Evolutionary conservation across 35 echinoderm and acorn worm genomes (phyloP).

Genomic region (Apostichopus japonicus): DNA sequence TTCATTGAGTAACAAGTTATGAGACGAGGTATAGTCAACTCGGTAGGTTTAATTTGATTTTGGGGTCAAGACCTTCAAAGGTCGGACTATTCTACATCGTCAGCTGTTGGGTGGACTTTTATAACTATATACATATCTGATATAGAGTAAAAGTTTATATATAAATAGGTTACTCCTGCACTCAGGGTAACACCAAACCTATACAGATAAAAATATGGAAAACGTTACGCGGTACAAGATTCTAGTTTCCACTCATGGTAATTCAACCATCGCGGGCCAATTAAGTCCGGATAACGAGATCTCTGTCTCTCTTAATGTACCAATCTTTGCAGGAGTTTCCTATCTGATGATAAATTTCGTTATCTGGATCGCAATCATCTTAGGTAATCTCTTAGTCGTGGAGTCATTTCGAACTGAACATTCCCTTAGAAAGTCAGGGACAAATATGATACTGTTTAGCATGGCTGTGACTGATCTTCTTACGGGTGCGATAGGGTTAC

Average conservation of each 20-base stretch:
- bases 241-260: background rate
- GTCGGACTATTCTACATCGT: no score
- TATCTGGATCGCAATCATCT: conserved; percentile 25
- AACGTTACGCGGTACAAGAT: background rate
- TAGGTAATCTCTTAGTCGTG: conserved; percentile 22
- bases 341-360: background rate
- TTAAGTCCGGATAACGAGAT: background rate
- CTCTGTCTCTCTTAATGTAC: background rate
- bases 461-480: conserved; percentile 34
- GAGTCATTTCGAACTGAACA: conserved; percentile 4
- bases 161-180: no score
- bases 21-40: no score
- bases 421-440: conserved; percentile 12
- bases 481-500: conserved; percentile 27
- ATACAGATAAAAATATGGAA: background rate
- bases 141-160: no score
- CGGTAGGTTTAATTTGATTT: no score
- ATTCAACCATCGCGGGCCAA: background rate
- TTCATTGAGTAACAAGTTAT: no score
- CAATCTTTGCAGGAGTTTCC: background rate
- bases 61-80: no score
- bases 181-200: no score
- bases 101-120: no score
- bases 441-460: conserved; percentile 42
- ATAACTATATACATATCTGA: no score